Evolutionary conservation across 1,140 invertebrate genomes (phyloP), one percentile per base, ranked within the genome.

Genomic region (Drosophila bocki): DNA sequence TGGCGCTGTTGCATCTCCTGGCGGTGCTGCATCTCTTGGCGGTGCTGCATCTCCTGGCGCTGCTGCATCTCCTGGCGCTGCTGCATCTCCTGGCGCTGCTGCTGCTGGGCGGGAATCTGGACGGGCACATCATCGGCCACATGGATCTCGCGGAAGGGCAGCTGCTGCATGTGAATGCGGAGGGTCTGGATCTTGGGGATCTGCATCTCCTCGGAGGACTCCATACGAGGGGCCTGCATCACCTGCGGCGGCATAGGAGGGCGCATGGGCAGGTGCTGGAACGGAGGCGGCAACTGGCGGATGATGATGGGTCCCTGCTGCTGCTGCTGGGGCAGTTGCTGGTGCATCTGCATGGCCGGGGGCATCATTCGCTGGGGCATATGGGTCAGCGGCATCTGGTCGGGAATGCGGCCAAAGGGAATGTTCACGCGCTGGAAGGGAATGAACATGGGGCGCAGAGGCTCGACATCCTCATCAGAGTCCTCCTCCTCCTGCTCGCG

Each of bases 311-410:
- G 80, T 17, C 86, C 86, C 68, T 90, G 87, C 45, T 86, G 79
- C 51, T 81, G 86, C 59, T 80, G 39, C 48, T 80, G 82, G 29
- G 74, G 80, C 56, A 61, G 44, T 57, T 81, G 82, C 63, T 92
- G 87, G 50, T 92, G 91, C 75, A 78, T 69, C 33, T 84, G 80
- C 82, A 82, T 82, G 13, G 86, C 83, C 32, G 88, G 91, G 0
- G 92, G 92, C 88, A 91, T 91, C 90, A 93, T 92, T 7, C 91
- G 77, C 72, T 93, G 92, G 29, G 92, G 92, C 92, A 93, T 93
- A 39, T 93, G 92, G 39, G 92, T 93, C 48, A 92, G 64, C 3
- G 92, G 92, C 80, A 91, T 80, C 78, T 91, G 91, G 53, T 91
- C 85, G 82, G 92, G 92, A 37, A 91, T 92, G 72, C 82, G 84